Percentiles rank a stretch among this genome's conserved stretches.
These are phyloP conservation scores for Heliconius sara DNA, from an alignment of 2,888 invertebrate genomes.

Conservation along the genomic window DNA sequence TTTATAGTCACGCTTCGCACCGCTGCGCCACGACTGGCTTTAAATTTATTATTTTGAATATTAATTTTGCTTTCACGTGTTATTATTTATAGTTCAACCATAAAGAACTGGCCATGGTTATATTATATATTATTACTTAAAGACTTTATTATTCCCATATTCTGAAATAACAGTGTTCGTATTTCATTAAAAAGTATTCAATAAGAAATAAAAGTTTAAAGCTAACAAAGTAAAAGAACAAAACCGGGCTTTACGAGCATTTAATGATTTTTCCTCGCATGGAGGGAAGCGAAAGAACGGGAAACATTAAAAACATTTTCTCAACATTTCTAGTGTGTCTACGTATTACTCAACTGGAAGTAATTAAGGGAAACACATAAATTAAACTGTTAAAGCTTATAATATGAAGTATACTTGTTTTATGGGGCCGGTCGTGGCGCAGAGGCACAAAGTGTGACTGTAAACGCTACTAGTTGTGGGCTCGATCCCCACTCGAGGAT, in stretches of 20 bases:
- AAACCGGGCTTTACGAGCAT: conserved; percentile 31
- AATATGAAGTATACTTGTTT: not conserved
- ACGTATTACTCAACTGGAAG: conserved; percentile 23
- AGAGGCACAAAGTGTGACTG: too few species aligned
- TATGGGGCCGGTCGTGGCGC: not conserved
- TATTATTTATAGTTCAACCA: not conserved
- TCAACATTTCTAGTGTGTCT: conserved; percentile 20
- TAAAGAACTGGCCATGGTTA: not conserved
- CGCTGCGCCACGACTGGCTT: too few species aligned
- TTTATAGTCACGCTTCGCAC: too few species aligned
- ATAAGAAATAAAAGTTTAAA: conserved; percentile 26
- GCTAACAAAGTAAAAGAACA: conserved; percentile 30
- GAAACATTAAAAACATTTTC: conserved; percentile 29
- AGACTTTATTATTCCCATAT: not conserved
- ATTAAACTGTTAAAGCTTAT: not conserved
- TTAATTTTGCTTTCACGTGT: not conserved
- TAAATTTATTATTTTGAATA: too few species aligned
- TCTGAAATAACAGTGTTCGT: not conserved
- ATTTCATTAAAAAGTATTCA: conserved; percentile 26
- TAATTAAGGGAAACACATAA: conserved; percentile 15
- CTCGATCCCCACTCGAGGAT: too few species aligned
- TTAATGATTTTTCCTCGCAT: conserved; percentile 31
- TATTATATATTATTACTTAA: not conserved
- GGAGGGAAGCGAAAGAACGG: conserved; percentile 26
- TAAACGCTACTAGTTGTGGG: too few species aligned